A percentile compares a stretch with the other conserved stretches of the same genome.
phyloP scores from a whole-genome alignment of 2,797 vertebrate genomes.

The Anas flavirostris region DNA sequence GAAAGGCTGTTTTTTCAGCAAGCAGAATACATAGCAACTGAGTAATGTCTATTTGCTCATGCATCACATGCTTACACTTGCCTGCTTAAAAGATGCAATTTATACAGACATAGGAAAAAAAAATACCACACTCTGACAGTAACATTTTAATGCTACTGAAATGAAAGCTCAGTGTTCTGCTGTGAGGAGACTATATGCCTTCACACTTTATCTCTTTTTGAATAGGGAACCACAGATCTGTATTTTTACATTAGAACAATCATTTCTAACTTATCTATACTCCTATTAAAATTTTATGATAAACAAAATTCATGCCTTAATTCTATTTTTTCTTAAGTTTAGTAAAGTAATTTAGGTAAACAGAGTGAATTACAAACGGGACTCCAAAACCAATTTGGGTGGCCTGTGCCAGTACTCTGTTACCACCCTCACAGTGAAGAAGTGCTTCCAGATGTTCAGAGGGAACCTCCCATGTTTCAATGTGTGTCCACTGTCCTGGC shows the following conservation, averaged over 20 bases:
- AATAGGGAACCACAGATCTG: not conserved
- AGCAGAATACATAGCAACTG: not conserved
- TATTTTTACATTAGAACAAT: not conserved
- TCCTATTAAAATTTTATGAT: not conserved
- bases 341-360: not conserved
- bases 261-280: not conserved
- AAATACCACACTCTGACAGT: not conserved
- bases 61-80: not conserved
- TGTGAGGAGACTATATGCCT: not conserved
- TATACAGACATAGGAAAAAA: not conserved
- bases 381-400: not conserved
- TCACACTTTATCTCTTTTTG: not conserved
- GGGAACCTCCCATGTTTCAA: not conserved
- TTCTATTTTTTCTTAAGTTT: too few species aligned
- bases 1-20: not conserved
- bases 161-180: not conserved
- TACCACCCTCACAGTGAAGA: not conserved
- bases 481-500: not conserved
- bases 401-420: not conserved
- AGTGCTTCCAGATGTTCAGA: not conserved
- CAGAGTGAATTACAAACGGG: not conserved
- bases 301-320: not conserved
- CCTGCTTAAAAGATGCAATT: not conserved
- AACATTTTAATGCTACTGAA: not conserved
- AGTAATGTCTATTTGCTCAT: constrained; percentile 24